Evolutionary conservation across 2,888 invertebrate species (phyloP), one percentile per base, ranked within the genome.

Genomic region (Eledone cirrhosa): DNA sequence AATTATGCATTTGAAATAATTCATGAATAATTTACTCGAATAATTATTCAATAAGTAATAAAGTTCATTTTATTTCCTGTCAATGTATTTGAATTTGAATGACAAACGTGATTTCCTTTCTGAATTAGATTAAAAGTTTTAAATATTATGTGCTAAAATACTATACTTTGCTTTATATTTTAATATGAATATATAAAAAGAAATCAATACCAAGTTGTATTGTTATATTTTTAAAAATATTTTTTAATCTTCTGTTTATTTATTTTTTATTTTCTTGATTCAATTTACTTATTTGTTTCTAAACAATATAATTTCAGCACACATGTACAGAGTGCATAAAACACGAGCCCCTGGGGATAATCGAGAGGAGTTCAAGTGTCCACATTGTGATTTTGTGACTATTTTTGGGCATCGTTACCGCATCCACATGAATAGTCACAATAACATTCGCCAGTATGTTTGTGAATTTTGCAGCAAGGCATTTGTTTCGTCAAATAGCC

Each of bases 251-350:
- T n/a, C 31, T 31, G 41, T 24, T 29, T 41, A 16, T 27, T 41
- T 41, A 41, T 41, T 41, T 41, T 41, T 41, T 41, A 41, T 41
- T 41, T 41, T 41, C 3, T 41, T 41, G 41, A 41, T 41, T 41
- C 41, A 1, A 3, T 1, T 8, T 41, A 3, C 41, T 41, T 41
- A 41, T 82, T 22, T 24, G 0, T 41, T 41, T 41, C 41, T 41
- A 41, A 41, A 41, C 41, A 1, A 41, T 41, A 41, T 48, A 33
- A 29, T 81, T 82, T 72, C 83, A 85, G 84, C 85, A 59, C 84
- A 85, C 75, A 29, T 85, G 77, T 85, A 81, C 80, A 82, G 83
- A 59, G 83, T 83, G 14, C 85, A 85, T 80, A 84, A 84, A 53
- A 79, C 82, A 14, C 77, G 81, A 65, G 84, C 83, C 11, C 74